phyloP scores from a whole-genome alignment of 2,113 vertebrate species.

The Lipotes vexillifer region DNA sequence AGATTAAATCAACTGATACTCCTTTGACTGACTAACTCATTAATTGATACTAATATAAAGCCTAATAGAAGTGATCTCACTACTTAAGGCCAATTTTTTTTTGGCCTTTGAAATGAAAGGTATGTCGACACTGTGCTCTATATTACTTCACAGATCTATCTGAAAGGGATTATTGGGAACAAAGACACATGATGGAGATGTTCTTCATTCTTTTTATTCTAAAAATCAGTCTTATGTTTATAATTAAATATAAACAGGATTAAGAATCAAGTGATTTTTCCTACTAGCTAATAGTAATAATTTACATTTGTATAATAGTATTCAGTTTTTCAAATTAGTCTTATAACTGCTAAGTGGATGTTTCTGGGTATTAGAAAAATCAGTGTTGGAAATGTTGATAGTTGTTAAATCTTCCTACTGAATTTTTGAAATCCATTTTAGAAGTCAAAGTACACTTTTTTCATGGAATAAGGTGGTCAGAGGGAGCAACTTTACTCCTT shows the following conservation, averaged over 20 bases:
- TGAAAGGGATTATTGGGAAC: neutral
- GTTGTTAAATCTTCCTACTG: neutral
- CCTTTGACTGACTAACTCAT: neutral
- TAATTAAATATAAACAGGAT: too few species aligned
- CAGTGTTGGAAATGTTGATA: too few species aligned
- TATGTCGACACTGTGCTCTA: neutral
- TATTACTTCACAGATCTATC: neutral
- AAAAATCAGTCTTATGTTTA: too few species aligned
- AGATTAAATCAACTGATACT: constrained; percentile 77
- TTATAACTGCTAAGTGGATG: too few species aligned
- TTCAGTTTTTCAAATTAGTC: too few species aligned
- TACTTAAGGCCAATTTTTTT: neutral
- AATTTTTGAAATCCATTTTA: neutral
- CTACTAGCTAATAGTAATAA: too few species aligned
- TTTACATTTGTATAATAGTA: too few species aligned
- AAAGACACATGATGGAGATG: neutral
- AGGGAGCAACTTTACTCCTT: neutral
- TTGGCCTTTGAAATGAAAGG: neutral
- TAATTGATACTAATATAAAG: constrained; percentile 3
- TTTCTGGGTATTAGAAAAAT: too few species aligned
- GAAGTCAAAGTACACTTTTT: neutral
- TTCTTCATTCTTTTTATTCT: neutral
- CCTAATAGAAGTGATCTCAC: neutral
- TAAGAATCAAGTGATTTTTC: too few species aligned
- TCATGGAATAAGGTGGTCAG: neutral